Evolutionary conservation across 1,140 invertebrate species (phyloP).

Genomic region (Procambarus clarkii): DNA sequence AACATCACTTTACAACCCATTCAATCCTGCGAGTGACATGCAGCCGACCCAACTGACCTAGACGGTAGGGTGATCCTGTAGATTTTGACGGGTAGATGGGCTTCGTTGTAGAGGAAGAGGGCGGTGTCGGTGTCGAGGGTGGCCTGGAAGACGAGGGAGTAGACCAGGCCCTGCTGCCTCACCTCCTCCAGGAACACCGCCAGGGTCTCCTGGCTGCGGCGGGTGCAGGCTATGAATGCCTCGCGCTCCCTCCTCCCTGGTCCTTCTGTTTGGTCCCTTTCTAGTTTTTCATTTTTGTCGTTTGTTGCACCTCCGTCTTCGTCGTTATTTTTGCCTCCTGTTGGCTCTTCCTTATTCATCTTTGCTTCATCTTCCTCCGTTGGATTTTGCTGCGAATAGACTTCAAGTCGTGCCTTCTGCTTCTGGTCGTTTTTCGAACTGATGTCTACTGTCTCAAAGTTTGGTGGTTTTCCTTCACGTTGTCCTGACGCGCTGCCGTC

Average conservation of each 20-base stretch:
- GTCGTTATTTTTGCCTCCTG: not conserved
- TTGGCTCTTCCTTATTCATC: not conserved
- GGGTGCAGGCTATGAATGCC: slow-evolving; percentile 63
- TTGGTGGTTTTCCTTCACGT: not conserved
- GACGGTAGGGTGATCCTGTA: slow-evolving; percentile 28
- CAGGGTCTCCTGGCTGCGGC: slow-evolving; percentile 60
- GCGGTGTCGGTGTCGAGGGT: slow-evolving; percentile 60
- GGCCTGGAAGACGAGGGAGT: slow-evolving; percentile 56
- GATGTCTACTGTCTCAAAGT: not conserved
- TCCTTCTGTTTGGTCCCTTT: not conserved
- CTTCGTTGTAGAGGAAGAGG: slow-evolving; percentile 68
- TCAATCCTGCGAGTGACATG: too few species aligned
- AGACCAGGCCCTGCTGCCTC: slow-evolving; percentile 32
- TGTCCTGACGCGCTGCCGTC: not conserved
- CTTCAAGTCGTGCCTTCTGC: not conserved
- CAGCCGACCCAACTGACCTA: too few species aligned
- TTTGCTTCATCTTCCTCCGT: not conserved
- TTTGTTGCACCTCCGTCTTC: not conserved
- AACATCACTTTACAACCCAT: too few species aligned
- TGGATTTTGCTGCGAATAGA: not conserved
- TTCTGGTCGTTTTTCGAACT: not conserved
- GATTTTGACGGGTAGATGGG: slow-evolving; percentile 58
- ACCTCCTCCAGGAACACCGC: slow-evolving; percentile 62
- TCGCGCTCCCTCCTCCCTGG: not conserved
- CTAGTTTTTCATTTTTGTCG: not conserved